These are phyloP conservation scores for honey bee (Apis mellifera) DNA, from an alignment of 1,140 invertebrate genomes.

Conservation along the genomic window Amel_HAv3.1 CM009934.2:5451001-5451500, in stretches of 20 bases:
- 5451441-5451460: constrained; percentile 20
- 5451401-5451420: constrained; percentile 61
- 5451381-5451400: constrained; percentile 19
- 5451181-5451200: constrained; percentile 49
- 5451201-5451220: constrained; percentile 34
- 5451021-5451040: neutral
- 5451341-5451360: constrained; percentile 43
- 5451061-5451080: neutral
- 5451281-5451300: neutral
- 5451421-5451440: constrained; percentile 39
- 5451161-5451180: constrained; percentile 5
- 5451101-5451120: constrained; percentile 35
- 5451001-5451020: neutral
- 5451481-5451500: neutral
- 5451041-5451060: neutral
- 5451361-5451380: constrained; percentile 35
- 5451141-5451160: constrained; percentile 4
- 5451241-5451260: neutral
- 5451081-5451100: neutral
- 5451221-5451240: neutral
- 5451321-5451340: constrained; percentile 21
- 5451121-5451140: constrained; percentile 50
- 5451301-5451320: neutral
- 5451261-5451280: neutral
- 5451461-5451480: constrained; percentile 10